Conservation (phyloP, 2,113 vertebrate species). For the Spheniscus mendiculus region DNA sequence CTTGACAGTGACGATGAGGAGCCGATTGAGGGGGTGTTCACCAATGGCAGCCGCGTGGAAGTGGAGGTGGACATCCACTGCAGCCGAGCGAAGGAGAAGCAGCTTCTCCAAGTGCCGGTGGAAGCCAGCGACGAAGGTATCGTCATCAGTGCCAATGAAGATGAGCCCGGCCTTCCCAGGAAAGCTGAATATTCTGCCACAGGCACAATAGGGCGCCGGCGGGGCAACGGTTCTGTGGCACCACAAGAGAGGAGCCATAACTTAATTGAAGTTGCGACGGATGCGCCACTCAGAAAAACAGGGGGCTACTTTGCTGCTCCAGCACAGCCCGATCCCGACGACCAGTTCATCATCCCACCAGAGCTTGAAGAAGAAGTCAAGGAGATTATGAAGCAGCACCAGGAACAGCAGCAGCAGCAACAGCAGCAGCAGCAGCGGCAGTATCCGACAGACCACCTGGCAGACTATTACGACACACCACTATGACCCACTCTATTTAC, state of each 20-base stretch:
- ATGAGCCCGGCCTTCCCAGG: slow-evolving; percentile 54
- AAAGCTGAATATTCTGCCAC: slow-evolving; percentile 62
- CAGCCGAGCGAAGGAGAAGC: slow-evolving; percentile 72
- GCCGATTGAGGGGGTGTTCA: slow-evolving; percentile 95
- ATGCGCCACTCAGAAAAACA: slow-evolving; percentile 86
- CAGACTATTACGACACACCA: slow-evolving; percentile 90
- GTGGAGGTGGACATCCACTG: slow-evolving; percentile 96
- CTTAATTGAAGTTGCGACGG: slow-evolving; percentile 90
- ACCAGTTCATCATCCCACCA: slow-evolving; percentile 97
- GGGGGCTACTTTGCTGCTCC: slow-evolving; percentile 97
- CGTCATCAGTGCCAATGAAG: slow-evolving; percentile 80
- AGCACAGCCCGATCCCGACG: slow-evolving; percentile 92
- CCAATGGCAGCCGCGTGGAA: slow-evolving; percentile 93
- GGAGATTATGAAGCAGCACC: slow-evolving; percentile 98
- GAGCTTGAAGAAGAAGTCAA: slow-evolving; percentile 98
- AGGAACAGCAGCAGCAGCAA: slow-evolving; percentile 86
- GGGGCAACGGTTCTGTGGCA: slow-evolving; percentile 90
- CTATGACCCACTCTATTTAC: slow-evolving; percentile 80
- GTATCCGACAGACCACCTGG: slow-evolving; percentile 79
- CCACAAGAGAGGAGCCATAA: slow-evolving; percentile 94
- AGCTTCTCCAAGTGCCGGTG: slow-evolving; percentile 69
- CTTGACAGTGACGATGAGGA: slow-evolving; percentile 97
- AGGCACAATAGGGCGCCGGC: slow-evolving; percentile 78
- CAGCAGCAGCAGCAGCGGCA: slow-evolving; percentile 83
- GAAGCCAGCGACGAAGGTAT: slow-evolving; percentile 84